Evolutionary conservation across 1,140 invertebrate species (phyloP), one percentile per base, ranked within the genome.

Genomic region (Tetragonula clypearis): DNA sequence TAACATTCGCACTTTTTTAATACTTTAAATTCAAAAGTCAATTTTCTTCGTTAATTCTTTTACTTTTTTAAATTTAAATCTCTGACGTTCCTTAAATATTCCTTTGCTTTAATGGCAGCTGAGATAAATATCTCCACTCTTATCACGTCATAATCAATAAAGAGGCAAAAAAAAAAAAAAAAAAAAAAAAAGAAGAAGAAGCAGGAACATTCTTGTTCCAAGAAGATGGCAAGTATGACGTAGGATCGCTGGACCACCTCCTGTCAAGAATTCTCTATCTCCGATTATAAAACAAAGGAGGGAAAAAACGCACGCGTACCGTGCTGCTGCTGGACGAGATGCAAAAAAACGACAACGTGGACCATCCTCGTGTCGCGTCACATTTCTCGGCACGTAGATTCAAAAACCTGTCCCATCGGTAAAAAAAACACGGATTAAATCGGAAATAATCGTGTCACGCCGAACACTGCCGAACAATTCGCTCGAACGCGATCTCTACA

Each of bases 201-300:
- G 68, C 49, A 74, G 53, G 69, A 56, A 87, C 66, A 69, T 74
- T 83, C 85, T 85, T 71, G 62, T 90, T 90, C 89, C 83, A 87
- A 85, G 89, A 90, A 90, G 68, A 41, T 41, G 41, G 71, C 56
- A 62, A 85, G 71, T 90, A 90, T 87, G 89, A 90, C 88, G 77
- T 73, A 83, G 72, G 62, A 68, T 30, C 60, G 55, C 60, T 72
- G 79, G 89, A 90, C 85, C 88, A 90, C 85, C 88, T 89, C 89
- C 86, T 83, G 86, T 88, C 84, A 90, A 90, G 89, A 91, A 88
- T 90, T 88, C 81, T 82, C 62, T 74, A 79, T 81, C 87, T 77
- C 68, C 76, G 41, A 66, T 60, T 86, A 80, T 89, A 76, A 83
- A 88, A 86, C 81, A 65, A 89, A 79, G 58, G 21, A 9, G n/a